These are phyloP conservation scores for Poicephalus gulielmi DNA, from an alignment of 2,113 vertebrate species.

Conservation along the genomic window DNA sequence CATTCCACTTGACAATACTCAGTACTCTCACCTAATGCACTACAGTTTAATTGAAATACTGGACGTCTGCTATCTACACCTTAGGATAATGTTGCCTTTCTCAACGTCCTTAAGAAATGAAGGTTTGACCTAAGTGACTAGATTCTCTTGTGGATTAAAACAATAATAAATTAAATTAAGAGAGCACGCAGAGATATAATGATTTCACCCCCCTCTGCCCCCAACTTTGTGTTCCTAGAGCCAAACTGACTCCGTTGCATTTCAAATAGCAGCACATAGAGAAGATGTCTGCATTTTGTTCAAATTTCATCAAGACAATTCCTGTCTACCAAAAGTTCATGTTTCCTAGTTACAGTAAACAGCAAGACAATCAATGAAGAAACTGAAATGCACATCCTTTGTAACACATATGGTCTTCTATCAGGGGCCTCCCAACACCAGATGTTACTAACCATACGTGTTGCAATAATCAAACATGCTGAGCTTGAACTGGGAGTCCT, in stretches of 20 bases:
- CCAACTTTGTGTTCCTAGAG: background rate
- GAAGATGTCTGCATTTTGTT: background rate
- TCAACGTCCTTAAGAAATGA: background rate
- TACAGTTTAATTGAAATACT: background rate
- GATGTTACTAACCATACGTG: background rate
- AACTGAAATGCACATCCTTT: background rate
- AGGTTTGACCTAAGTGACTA: background rate
- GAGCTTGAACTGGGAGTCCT: background rate
- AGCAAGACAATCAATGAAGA: background rate
- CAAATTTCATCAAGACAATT: background rate
- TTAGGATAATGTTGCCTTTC: background rate
- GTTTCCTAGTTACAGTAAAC: constrained; percentile 19
- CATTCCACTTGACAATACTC: background rate
- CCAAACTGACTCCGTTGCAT: background rate
- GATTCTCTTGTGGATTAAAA: background rate
- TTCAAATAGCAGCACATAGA: background rate
- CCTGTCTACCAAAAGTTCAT: background rate
- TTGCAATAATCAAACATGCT: background rate
- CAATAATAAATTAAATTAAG: background rate
- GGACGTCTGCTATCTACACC: background rate
- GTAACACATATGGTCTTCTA: background rate
- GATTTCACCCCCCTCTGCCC: background rate
- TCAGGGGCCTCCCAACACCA: background rate
- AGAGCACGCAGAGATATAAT: background rate
- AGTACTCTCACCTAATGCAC: background rate